Evolutionary conservation across 2,888 invertebrate species (phyloP), one percentile per base, ranked within the genome.

Genomic region (Oligia latruncula): DNA sequence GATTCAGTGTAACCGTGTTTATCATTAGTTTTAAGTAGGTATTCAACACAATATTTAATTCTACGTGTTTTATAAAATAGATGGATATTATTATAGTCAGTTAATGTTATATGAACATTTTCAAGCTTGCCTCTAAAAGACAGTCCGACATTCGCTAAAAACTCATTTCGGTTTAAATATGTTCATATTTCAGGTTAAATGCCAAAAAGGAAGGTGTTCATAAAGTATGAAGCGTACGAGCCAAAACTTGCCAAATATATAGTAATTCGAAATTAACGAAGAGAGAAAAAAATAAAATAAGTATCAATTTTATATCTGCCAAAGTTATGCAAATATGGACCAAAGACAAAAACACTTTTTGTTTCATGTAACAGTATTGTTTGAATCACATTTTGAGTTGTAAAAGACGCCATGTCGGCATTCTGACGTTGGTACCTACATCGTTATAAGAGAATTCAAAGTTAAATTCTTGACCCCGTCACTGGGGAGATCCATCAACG

Each of bases 221-320:
- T 49, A 72, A 58, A 52, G 15, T 52, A 60, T 46, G 29, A 29
- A 62, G 29, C 40, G 49, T 20, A 40, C 46, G 20, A 70, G 70
- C 72, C 87, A 83, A 86, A 55, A 58, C 13, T 75, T 75, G 78
- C 83, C 84, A 84, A 86, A 73, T 68, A 65, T 74, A 74, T 81
- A 70, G 58, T 40, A 17, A 43, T 43, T 64, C 1, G 17, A 35
- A 84, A 65, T 60, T 73, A 55, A 29, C 4, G 9, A 23, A 64
- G n/a, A 49, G 23, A 46, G 29, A 29, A 29, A 5, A n/a, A 71
- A 52, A 49, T 9, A 29, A n/a, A 60, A 75, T 11, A 60, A 58
- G 23, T 70, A 70, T 55, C 20, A 58, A 74, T 71, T 73, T 73
- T 58, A 60, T 62, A 66, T 66, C 65, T 72, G 74, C 66, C 66